Conservation (phyloP, 2,888 invertebrate species). For the Andrena chrysosceles region DNA sequence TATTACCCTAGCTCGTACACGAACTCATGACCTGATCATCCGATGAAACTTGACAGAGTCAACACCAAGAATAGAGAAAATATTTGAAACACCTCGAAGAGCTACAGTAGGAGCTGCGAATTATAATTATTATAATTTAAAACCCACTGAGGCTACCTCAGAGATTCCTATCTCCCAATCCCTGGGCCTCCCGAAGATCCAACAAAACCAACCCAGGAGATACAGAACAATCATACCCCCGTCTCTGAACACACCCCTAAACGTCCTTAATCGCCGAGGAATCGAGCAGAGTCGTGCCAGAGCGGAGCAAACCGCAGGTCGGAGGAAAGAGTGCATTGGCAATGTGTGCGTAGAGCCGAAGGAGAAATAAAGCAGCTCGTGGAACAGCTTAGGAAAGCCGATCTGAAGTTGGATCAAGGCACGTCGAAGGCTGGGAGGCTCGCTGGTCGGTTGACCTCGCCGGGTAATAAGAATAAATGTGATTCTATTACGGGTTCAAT, state of each 20-base stretch:
- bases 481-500: conserved; percentile 85
- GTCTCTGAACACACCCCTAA: background rate
- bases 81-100: too few species aligned
- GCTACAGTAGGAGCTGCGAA: too few species aligned
- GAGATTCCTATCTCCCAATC: too few species aligned
- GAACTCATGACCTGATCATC: too few species aligned
- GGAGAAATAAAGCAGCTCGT: conserved; percentile 74
- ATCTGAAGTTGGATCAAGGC: conserved; percentile 68
- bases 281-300: conserved; percentile 1
- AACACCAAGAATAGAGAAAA: too few species aligned
- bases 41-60: too few species aligned
- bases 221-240: background rate
- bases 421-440: conserved; percentile 59
- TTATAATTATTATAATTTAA: too few species aligned
- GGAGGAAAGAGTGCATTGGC: conserved; percentile 40
- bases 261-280: conserved; percentile 3
- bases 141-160: too few species aligned
- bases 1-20: too few species aligned
- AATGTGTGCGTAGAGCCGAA: conserved; percentile 53
- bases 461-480: conserved; percentile 85
- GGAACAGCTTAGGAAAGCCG: conserved; percentile 69
- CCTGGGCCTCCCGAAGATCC: too few species aligned
- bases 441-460: conserved; percentile 81
- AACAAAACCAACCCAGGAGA: background rate
- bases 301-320: conserved; percentile 25